Evolutionary conservation across 2,113 vertebrate genomes (phyloP).

Genomic region (Leucosticte australis): DNA sequence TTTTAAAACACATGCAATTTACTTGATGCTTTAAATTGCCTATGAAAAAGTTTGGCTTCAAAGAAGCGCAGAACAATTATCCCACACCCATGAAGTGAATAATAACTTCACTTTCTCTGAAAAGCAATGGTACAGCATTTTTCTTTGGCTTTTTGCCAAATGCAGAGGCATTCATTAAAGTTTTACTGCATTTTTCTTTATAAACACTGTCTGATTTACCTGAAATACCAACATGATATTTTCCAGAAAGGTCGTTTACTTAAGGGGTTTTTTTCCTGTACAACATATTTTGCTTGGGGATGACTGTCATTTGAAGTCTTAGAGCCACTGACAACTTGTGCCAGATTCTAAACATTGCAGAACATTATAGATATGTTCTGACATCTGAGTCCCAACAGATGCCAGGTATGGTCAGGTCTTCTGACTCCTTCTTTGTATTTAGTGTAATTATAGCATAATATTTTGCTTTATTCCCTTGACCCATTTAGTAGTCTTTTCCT

Average conservation of each 20-base stretch:
- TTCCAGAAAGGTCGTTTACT: slow-evolving; percentile 1
- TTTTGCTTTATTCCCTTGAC: not conserved
- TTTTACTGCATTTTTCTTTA: not conserved
- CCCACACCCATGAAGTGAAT: slow-evolving; percentile 16
- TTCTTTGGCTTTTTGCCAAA: slow-evolving; percentile 21
- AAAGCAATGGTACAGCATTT: slow-evolving; percentile 20
- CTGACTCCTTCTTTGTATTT: not conserved
- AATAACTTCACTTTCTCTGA: slow-evolving; percentile 28
- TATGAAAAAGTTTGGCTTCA: slow-evolving; percentile 27
- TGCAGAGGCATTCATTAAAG: not conserved
- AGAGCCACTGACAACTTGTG: not conserved
- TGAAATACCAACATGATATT: not conserved
- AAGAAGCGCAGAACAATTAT: not conserved
- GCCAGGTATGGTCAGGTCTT: not conserved
- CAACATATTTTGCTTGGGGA: not conserved
- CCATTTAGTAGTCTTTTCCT: not conserved
- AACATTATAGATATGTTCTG: not conserved
- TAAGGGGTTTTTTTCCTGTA: rapidly evolving
- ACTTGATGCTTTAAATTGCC: slow-evolving; percentile 3
- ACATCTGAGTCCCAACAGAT: not conserved
- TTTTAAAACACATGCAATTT: slow-evolving; percentile 11
- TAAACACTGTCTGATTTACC: not conserved
- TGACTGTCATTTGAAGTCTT: not conserved
- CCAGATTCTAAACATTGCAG: not conserved
- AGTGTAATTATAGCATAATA: not conserved